A percentile compares a stretch with the other conserved stretches of the same genome.
phyloP scores from a whole-genome alignment of 2,113 vertebrate species.

The Ictalurus furcatus region DNA sequence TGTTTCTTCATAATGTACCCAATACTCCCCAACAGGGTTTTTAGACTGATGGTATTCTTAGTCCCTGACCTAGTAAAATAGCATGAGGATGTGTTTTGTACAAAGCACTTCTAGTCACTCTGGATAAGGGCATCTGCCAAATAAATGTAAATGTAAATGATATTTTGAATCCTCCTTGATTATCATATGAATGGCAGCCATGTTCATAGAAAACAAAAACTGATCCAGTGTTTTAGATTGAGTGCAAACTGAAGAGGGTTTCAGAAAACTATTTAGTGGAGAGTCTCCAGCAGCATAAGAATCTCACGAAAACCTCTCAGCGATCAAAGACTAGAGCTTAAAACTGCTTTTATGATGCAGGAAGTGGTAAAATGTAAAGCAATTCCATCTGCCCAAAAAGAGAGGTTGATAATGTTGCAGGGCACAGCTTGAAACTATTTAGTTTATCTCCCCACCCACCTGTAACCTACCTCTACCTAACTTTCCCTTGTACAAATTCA shows the following conservation, averaged over 20 bases:
- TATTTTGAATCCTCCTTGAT: not conserved
- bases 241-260: slow-evolving; percentile 28
- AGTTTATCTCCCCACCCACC: not conserved
- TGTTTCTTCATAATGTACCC: not conserved
- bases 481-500: slow-evolving; percentile 27
- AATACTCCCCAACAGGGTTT: not conserved
- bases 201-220: slow-evolving; percentile 13
- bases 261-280: slow-evolving; percentile 5
- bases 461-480: not conserved
- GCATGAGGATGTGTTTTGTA: not conserved
- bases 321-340: slow-evolving; percentile 62
- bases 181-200: slow-evolving; percentile 6
- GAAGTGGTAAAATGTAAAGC: slow-evolving; percentile 76
- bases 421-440: slow-evolving; percentile 42
- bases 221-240: not conserved
- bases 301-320: slow-evolving; percentile 59
- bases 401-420: slow-evolving; percentile 7
- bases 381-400: slow-evolving; percentile 69
- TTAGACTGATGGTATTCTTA: not conserved
- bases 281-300: slow-evolving; percentile 45
- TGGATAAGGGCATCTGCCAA: not conserved
- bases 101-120: not conserved
- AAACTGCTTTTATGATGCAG: slow-evolving; percentile 68
- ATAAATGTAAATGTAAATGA: slow-evolving; percentile 10
- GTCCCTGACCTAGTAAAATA: not conserved